Evolutionary conservation across 2,888 invertebrate species (phyloP).

Genomic region (Mystacides longicornis): DNA sequence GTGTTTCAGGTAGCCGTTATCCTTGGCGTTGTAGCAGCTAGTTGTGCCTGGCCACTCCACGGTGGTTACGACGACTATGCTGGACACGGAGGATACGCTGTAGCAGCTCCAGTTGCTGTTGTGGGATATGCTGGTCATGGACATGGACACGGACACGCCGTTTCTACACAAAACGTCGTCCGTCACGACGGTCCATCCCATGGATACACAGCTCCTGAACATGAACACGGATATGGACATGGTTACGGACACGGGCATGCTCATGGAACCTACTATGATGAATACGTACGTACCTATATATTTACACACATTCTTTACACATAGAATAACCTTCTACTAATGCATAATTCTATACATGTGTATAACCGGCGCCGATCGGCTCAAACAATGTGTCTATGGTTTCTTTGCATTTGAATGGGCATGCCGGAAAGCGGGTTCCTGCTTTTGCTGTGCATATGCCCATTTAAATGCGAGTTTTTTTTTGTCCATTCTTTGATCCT

Average conservation of each 20-base stretch:
- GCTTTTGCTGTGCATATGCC: no score
- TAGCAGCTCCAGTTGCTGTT: neutral
- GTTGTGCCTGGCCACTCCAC: slow-evolving; percentile 16
- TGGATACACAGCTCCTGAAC: slow-evolving; percentile 32
- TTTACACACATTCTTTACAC: neutral
- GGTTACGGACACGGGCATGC: slow-evolving; percentile 20
- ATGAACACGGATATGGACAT: slow-evolving; percentile 26
- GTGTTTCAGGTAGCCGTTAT: slow-evolving; percentile 18
- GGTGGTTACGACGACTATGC: slow-evolving; percentile 11
- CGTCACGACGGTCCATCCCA: slow-evolving; percentile 39
- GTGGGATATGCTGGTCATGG: neutral
- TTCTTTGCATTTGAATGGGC: no score
- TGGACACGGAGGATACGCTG: neutral
- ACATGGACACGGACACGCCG: slow-evolving; percentile 43
- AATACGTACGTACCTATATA: slow-evolving; percentile 10
- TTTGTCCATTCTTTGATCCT: no score
- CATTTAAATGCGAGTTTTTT: no score
- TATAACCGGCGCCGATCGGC: no score
- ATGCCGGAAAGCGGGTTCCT: no score
- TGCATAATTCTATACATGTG: neutral
- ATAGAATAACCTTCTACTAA: neutral
- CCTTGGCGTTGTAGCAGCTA: slow-evolving; percentile 18
- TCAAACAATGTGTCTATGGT: no score
- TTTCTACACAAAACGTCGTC: slow-evolving; percentile 45
- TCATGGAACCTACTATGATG: slow-evolving; percentile 20